phyloP scores from a whole-genome alignment of 2,888 invertebrate genomes.

The Linnaemya tessellans region DNA sequence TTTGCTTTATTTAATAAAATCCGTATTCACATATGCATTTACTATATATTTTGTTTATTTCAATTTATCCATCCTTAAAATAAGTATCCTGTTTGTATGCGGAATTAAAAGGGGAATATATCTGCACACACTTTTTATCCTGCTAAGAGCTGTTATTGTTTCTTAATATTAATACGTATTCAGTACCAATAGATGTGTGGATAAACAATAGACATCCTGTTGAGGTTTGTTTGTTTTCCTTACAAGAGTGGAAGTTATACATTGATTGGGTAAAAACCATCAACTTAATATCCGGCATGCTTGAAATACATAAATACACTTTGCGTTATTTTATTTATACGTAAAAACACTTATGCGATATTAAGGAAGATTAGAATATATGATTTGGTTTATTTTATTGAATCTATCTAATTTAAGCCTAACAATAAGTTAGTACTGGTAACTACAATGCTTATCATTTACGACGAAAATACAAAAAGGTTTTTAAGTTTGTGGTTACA shows the following conservation, averaged over 20 bases:
- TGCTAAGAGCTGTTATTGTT: background rate
- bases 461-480: no score
- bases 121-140: background rate
- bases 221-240: background rate
- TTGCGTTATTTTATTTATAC: background rate
- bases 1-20: no score
- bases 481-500: no score
- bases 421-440: no score
- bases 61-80: background rate
- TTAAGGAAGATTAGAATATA: background rate
- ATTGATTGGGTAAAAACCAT: slow-evolving; percentile 19
- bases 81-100: background rate
- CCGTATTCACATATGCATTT: no score
- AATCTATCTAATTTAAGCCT: no score
- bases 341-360: background rate
- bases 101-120: background rate
- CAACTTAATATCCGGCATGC: slow-evolving; percentile 36
- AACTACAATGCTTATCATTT: no score
- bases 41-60: no score
- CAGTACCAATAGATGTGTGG: background rate
- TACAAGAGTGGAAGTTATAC: background rate
- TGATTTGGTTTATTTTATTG: background rate
- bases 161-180: background rate
- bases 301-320: background rate
- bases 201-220: slow-evolving; percentile 10